A percentile compares a stretch with the other conserved stretches of the same genome.
Evolutionary conservation across 2,888 invertebrate species (phyloP).

Genomic region (Microctonus brassicae): DNA sequence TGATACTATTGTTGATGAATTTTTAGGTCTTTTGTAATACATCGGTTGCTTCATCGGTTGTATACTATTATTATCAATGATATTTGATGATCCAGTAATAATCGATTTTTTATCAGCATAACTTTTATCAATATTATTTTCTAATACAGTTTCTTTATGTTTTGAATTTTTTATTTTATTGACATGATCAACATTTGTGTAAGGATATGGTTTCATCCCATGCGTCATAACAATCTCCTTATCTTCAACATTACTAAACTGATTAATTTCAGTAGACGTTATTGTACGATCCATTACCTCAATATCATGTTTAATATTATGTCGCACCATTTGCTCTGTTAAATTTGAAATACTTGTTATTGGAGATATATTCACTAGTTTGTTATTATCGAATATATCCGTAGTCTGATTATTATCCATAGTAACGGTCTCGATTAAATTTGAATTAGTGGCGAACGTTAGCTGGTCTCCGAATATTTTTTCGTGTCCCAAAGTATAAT

Average conservation of each 20-base stretch:
- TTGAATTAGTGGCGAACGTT: background rate
- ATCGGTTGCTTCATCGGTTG: conserved; percentile 52
- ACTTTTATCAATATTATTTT: conserved; percentile 57
- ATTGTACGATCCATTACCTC: conserved; percentile 55
- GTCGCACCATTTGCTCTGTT: background rate
- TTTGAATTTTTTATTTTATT: conserved; percentile 34
- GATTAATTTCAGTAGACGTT: conserved; percentile 50
- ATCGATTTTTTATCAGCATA: conserved; percentile 50
- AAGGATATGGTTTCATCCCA: conserved; percentile 56
- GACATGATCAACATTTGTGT: conserved; percentile 30
- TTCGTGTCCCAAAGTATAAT: background rate
- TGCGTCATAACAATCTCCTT: conserved; percentile 25
- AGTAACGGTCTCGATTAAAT: no score
- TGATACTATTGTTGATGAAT: conserved; percentile 34
- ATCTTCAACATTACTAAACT: conserved; percentile 41
- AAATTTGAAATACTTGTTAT: background rate
- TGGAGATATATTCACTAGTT: no score
- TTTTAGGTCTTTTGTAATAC: conserved; percentile 49
- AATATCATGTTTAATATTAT: conserved; percentile 19
- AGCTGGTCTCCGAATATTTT: background rate
- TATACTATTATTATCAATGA: conserved; percentile 55
- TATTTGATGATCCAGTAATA: conserved; percentile 56
- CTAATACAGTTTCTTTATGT: conserved; percentile 53
- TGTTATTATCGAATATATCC: no score
- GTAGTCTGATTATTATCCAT: no score